Evolutionary conservation across 2,113 vertebrate genomes (phyloP), one percentile per base, ranked within the genome.

Genomic region (Anhinga rufa): DNA sequence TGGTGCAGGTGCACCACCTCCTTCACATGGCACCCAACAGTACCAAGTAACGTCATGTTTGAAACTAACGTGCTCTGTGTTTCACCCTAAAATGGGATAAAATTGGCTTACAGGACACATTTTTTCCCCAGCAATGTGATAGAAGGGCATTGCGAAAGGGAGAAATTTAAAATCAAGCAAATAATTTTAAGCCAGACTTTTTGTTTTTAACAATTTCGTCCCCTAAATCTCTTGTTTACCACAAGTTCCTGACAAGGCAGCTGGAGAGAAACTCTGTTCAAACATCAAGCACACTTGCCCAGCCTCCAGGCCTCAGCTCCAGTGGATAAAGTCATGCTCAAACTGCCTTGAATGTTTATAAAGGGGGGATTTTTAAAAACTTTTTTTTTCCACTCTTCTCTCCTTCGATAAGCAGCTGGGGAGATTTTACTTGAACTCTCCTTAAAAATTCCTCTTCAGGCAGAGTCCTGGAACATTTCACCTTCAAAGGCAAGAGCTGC

Each of bases 401-500:
- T 90, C 46, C 58, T 92, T 92, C 9, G 17, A 3, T 89, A 88
- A 96, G 88, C 71, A 62, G 16, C 68, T 13, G 4, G 36, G 46
- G 76, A 96, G 80, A 71, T 92, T 95, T 93, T 88, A 82, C 42
- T 92, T 95, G 72, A 90, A 82, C 60, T 94, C 72, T 88, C 34
- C 82, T 90, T 88, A 92, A 94, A 93, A 86, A 93, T 83, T 86
- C 85, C 72, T 81, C 92, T 93, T 94, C 76, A 96, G 71, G 21
- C 85, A 78, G 81, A 90, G 64, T 80, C 68, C 82, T 96, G 95
- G 90, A 96, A 94, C 32, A 81, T 95, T 94, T 95, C 92, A 95
- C 40, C 58, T 94, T 94, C 82, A 86, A 92, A 96, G 70, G 48
- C 52, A 44, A 93, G 34, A 81, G 34, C 64, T 87, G 49, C 4